Evolutionary conservation across 2,888 invertebrate genomes (phyloP).

Genomic region (Athalia cordata): DNA sequence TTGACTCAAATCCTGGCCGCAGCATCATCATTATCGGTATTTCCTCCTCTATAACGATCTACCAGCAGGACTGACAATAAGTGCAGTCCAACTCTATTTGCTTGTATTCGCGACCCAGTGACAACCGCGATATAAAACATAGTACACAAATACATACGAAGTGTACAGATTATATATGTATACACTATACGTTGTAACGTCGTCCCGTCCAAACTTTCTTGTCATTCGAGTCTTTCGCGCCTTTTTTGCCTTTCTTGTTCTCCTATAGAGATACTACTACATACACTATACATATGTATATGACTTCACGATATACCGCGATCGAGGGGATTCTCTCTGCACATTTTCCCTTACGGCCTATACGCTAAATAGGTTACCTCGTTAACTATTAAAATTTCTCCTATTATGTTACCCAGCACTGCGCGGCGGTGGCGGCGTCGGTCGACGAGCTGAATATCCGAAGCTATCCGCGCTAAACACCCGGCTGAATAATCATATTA

Average conservation of each 20-base stretch:
- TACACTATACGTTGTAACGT: no score
- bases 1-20: neutral
- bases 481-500: neutral
- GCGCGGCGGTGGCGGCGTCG: conserved; percentile 18
- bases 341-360: conserved; percentile 33
- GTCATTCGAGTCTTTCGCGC: conserved; percentile 39
- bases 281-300: no score
- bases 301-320: no score
- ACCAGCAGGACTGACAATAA: conserved; percentile 4
- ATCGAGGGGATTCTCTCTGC: conserved; percentile 28
- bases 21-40: neutral
- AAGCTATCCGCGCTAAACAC: neutral
- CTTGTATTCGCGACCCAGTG: conserved; percentile 30
- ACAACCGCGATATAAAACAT: neutral
- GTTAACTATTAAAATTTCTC: conserved; percentile 43
- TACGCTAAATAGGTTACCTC: conserved; percentile 39
- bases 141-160: neutral
- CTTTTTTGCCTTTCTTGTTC: conserved; percentile 27
- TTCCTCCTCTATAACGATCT: no score
- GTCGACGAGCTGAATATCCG: neutral
- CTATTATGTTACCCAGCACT: conserved; percentile 39
- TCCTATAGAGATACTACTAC: no score
- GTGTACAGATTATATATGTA: no score
- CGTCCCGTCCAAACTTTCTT: conserved; percentile 35
- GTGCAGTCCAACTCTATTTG: conserved; percentile 3